Evolutionary conservation across 2,888 invertebrate genomes (phyloP).

Genomic region (Callyntrura guangdongensis): DNA sequence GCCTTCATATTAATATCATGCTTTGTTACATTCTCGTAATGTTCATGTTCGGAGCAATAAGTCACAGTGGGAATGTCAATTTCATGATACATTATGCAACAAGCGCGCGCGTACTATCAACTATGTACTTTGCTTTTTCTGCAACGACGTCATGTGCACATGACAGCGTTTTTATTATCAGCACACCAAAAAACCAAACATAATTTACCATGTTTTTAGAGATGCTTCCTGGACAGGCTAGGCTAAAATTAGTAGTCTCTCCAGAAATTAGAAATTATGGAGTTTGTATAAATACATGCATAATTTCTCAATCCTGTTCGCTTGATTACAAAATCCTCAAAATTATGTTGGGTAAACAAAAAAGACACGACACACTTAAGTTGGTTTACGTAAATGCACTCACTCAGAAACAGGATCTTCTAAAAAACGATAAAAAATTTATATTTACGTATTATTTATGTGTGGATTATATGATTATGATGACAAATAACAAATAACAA

Average conservation of each 20-base stretch:
- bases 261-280: not conserved
- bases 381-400: too few species aligned
- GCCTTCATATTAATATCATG: not conserved
- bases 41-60: not conserved
- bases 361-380: too few species aligned
- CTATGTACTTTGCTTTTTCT: not conserved
- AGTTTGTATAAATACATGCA: too few species aligned
- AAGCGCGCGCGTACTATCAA: not conserved
- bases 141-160: not conserved
- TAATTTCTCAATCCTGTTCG: too few species aligned
- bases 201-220: not conserved
- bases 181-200: not conserved
- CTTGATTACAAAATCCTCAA: too few species aligned
- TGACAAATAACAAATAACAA: too few species aligned
- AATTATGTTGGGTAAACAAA: too few species aligned
- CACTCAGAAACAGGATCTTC: too few species aligned
- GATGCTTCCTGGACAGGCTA: slow-evolving; percentile 5
- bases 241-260: not conserved
- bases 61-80: not conserved
- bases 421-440: too few species aligned
- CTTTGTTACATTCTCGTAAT: not conserved
- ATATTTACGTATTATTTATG: too few species aligned
- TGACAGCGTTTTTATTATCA: not conserved
- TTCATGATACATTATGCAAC: not conserved
- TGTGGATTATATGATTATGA: too few species aligned